A percentile compares a stretch with the other conserved stretches of the same genome.
Evolutionary conservation across 2,888 invertebrate species (phyloP).

Genomic region (Caenorhabditis sp.): DNA sequence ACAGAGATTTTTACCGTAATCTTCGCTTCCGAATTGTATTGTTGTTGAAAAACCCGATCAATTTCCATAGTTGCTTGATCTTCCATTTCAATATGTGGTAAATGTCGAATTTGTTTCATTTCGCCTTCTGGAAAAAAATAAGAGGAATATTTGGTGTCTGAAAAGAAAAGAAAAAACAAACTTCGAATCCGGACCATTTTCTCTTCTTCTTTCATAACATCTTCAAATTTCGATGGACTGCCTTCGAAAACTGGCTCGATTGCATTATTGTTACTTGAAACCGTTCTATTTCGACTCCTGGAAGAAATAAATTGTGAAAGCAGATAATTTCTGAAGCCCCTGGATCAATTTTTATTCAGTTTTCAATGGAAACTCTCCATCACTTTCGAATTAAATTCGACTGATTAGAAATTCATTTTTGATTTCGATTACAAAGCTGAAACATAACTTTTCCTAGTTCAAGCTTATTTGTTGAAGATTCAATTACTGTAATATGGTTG

Average conservation of each 20-base stretch:
- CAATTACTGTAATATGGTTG: too few relatives aligned
- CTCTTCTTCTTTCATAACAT: slow-evolving; percentile 17
- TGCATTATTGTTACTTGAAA: neutral
- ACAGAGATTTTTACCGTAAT: slow-evolving; percentile 17
- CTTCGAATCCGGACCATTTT: slow-evolving; percentile 17
- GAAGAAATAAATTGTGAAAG: neutral
- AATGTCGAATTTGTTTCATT: slow-evolving; percentile 8
- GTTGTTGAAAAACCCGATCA: neutral
- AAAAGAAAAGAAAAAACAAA: slow-evolving; percentile 5
- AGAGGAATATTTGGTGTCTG: neutral
- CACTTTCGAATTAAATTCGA: too few relatives aligned
- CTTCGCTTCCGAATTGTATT: slow-evolving; percentile 5
- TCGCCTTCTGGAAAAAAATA: slow-evolving; percentile 23
- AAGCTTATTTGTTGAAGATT: too few relatives aligned
- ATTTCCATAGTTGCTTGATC: slow-evolving; percentile 16
- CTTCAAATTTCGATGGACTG: slow-evolving; percentile 7
- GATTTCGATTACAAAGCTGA: too few relatives aligned
- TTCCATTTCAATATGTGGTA: slow-evolving; percentile 25
- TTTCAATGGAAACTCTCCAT: too few relatives aligned
- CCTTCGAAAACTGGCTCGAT: neutral
- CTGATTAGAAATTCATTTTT: too few relatives aligned
- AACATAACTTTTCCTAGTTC: too few relatives aligned
- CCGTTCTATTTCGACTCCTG: neutral
- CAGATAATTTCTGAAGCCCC: neutral
- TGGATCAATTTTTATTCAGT: neutral